Evolutionary conservation across 2,888 invertebrate genomes (phyloP), one percentile per base, ranked within the genome.

Genomic region (Nemapogon koenigi): DNA sequence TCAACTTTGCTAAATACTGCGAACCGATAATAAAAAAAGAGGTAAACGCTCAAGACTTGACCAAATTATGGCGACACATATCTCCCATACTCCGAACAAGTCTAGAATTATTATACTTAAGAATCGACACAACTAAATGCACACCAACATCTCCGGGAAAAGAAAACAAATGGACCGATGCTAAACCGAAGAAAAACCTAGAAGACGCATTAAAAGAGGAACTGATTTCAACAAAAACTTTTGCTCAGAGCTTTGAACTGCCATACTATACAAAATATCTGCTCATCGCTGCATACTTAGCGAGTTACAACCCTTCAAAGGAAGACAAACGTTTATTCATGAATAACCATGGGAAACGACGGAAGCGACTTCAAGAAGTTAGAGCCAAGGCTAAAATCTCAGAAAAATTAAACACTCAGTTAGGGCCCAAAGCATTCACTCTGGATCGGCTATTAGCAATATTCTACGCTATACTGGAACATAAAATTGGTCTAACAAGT

Each of bases 261-360:
- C 96, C 96, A 0, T 94, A 86, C 57, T 95, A 93, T 65, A 90
- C 93, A 0, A 96, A 96, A 64, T 95, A 85, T 61, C 78, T 97
- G 22, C 72, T 97, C 2, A 90, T 97, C 16, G 93, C 96, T 4
- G 90, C 94, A 1, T 97, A 92, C 59, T 73, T 97, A 42, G 96
- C 96, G 0, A 96, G 96, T 19, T 92, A 95, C 61, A 96, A 96
- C 64, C 91, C 95, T 1, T 85, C 90, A 0, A 91, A 90, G 49
- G 88, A 91, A 48, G 97, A 97, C 59, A 92, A 90, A 55, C 76
- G 90, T 32, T 73, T 96, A 30, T 96, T 94, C 60, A 84, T 92
- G 63, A 94, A 94, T 67, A 67, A 86, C 49, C 87, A 87, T 48
- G 87, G 85, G 0, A 90, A 88, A 53, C 87, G 85, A 49, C 82